Evolutionary conservation across 2,797 vertebrate genomes (phyloP).

Genomic region (Ptychadena robeensis): DNA sequence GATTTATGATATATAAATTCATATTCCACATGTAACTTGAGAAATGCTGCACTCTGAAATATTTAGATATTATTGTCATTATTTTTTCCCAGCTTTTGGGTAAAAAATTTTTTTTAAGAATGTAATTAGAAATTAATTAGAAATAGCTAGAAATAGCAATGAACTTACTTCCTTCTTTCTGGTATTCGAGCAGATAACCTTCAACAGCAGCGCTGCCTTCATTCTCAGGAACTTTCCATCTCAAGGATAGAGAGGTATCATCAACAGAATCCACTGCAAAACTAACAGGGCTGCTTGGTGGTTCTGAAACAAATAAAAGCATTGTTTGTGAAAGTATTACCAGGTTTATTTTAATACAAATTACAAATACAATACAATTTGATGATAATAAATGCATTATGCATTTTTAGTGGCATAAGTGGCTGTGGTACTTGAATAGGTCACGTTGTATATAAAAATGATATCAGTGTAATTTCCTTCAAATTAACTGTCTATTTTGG

Average conservation of each 20-base stretch:
- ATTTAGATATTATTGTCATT: no score
- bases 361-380: no score
- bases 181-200: constrained; percentile 88
- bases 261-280: constrained; percentile 85
- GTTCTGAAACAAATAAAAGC: constrained; percentile 71
- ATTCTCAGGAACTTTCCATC: constrained; percentile 84
- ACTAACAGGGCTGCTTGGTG: constrained; percentile 81
- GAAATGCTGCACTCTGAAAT: no score
- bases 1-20: no score
- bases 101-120: no score
- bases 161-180: constrained; percentile 89
- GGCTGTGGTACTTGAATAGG: background rate
- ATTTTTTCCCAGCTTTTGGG: no score
- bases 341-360: background rate
- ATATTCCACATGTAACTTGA: no score
- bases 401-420: background rate
- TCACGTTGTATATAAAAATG: no score
- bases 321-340: background rate
- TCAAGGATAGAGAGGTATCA: constrained; percentile 80
- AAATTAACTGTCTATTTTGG: background rate
- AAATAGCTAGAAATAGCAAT: background rate
- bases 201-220: constrained; percentile 78
- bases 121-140: no score
- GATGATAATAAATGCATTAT: no score
- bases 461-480: no score